Evolutionary conservation across 2,888 invertebrate species (phyloP).

Genomic region (Thecophora atra): DNA sequence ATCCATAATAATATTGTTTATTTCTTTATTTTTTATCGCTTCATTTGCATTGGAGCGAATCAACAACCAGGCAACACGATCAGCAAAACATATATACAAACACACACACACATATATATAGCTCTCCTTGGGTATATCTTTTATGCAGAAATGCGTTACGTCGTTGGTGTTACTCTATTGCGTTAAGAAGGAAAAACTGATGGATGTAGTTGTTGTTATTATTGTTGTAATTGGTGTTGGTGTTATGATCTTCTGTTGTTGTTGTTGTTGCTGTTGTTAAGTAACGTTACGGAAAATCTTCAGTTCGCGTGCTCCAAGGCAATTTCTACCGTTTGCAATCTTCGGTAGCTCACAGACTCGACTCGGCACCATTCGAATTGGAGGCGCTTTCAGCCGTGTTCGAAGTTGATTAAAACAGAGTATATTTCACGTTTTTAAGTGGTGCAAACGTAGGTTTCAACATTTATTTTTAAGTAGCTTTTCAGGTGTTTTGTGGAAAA

Average conservation of each 20-base stretch:
- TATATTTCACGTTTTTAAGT: constrained; percentile 23
- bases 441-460: constrained; percentile 20
- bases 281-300: constrained; percentile 43
- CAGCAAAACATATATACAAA: not conserved
- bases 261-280: constrained; percentile 34
- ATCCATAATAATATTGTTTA: constrained; percentile 15
- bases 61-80: not conserved
- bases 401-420: constrained; percentile 41
- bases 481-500: not conserved
- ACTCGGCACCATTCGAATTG: constrained; percentile 17
- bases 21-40: constrained; percentile 48
- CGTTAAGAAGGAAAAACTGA: constrained; percentile 22
- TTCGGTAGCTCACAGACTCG: constrained; percentile 37
- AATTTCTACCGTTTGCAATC: constrained; percentile 43
- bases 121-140: not conserved
- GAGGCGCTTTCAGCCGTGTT: constrained; percentile 27
- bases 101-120: no score
- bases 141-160: not conserved
- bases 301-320: constrained; percentile 49
- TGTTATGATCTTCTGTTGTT: constrained; percentile 6
- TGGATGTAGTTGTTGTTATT: not conserved
- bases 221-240: not conserved
- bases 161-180: not conserved
- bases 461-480: constrained; percentile 17
- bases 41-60: constrained; percentile 49